Percentiles rank a stretch among this genome's conserved stretches.
Conservation (phyloP, 2,797 vertebrate genomes). For the Cyprinella venusta region DNA sequence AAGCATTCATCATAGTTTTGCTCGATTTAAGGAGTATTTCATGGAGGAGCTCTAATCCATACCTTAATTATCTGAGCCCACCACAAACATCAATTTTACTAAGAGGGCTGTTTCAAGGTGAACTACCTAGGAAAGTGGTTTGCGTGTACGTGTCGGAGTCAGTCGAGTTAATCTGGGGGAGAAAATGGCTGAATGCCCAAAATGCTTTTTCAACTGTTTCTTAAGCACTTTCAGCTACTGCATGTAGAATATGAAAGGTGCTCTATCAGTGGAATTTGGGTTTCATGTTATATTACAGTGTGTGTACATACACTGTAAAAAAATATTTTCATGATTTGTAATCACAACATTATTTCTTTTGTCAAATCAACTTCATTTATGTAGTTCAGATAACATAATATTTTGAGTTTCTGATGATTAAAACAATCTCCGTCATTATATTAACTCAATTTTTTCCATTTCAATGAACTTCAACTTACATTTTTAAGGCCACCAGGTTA, state of each 20-base stretch:
- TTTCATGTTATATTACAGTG: too few relatives aligned
- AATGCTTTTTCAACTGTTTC: conserved; percentile 45
- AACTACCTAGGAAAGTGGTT: conserved; percentile 13
- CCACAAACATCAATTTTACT: conserved; percentile 18
- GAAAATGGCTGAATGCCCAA: conserved; percentile 45
- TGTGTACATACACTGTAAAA: too few relatives aligned
- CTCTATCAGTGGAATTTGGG: not conserved
- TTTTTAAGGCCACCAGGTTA: too few relatives aligned
- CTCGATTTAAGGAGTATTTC: conserved; percentile 1
- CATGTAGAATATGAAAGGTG: not conserved
- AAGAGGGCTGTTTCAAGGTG: conserved; percentile 46
- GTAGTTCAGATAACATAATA: too few relatives aligned
- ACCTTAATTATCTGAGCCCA: conserved; percentile 34
- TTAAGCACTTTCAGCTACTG: not conserved
- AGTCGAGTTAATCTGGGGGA: conserved; percentile 48
- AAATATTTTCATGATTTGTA: too few relatives aligned
- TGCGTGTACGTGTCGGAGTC: conserved; percentile 29
- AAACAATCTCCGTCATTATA: too few relatives aligned
- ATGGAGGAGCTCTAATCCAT: not conserved
- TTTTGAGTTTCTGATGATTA: too few relatives aligned
- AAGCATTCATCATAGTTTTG: conserved; percentile 17
- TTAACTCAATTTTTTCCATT: too few relatives aligned
- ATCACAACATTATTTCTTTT: too few relatives aligned
- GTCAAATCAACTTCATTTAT: too few relatives aligned
- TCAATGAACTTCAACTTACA: too few relatives aligned